Evolutionary conservation across 2,113 vertebrate species (phyloP).

Genomic region (Dipodomys ordii): DNA sequence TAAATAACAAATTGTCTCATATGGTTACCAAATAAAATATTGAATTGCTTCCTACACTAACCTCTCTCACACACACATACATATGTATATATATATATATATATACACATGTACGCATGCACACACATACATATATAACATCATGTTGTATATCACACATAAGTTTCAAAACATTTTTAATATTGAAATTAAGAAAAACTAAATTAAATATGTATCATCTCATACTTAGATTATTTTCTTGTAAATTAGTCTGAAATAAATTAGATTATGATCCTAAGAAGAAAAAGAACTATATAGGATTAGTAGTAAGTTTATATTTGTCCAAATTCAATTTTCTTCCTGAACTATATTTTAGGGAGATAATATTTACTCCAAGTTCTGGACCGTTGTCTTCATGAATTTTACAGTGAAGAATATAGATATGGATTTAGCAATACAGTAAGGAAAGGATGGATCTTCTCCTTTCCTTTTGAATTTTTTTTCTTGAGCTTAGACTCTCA

Average conservation of each 20-base stretch:
- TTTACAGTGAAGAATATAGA: not conserved
- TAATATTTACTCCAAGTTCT: conserved; percentile 13
- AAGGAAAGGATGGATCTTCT: not conserved
- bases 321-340: not conserved
- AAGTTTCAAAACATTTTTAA: not conserved
- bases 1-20: not conserved
- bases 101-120: not conserved
- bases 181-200: not conserved
- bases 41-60: not conserved
- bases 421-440: not conserved
- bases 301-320: not conserved
- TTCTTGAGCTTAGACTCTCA: no score
- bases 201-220: conserved; percentile 2
- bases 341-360: conserved; percentile 28
- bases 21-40: not conserved
- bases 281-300: not conserved
- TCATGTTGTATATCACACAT: not conserved
- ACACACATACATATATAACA: not conserved
- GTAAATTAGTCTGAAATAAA: conserved; percentile 61
- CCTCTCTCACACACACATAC: not conserved
- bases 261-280: not conserved
- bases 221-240: not conserved
- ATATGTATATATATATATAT: not conserved
- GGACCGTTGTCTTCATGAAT: not conserved
- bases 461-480: not conserved